Percentiles rank a stretch among this genome's conserved stretches.
These are phyloP conservation scores for Hemistola chrysoprasaria DNA, from an alignment of 2,888 invertebrate species.

Conservation along the genomic window DNA sequence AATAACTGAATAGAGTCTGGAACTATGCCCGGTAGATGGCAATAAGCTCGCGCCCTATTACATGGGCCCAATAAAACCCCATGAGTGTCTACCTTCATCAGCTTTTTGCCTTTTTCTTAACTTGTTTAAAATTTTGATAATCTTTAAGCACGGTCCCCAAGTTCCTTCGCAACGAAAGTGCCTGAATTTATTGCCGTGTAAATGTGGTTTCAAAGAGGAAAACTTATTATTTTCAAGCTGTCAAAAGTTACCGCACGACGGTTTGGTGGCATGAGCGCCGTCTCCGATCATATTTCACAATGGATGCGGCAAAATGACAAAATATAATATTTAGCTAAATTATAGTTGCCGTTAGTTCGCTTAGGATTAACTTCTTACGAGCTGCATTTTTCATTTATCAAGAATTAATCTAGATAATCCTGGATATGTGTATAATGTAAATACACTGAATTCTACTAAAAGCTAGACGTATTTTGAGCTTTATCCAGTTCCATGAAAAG, in stretches of 20 bases:
- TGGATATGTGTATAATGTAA: too few species aligned
- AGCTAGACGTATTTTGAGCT: background rate
- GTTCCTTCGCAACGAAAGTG: background rate
- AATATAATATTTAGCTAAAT: slow-evolving; percentile 5
- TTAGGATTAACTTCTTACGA: slow-evolving; percentile 1
- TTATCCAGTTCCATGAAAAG: background rate
- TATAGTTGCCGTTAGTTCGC: background rate
- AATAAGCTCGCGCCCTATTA: too few species aligned
- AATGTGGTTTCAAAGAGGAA: slow-evolving; percentile 4
- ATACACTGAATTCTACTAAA: too few species aligned
- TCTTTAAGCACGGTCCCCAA: background rate
- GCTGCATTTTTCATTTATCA: too few species aligned
- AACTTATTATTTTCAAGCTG: slow-evolving; percentile 11
- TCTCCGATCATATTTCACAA: slow-evolving; percentile 7
- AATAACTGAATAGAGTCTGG: too few species aligned
- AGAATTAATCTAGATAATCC: too few species aligned
- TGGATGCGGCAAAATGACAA: slow-evolving; percentile 10
- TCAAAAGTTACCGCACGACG: slow-evolving; percentile 7
- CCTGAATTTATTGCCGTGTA: slow-evolving; percentile 9
- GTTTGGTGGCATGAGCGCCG: slow-evolving; percentile 1
- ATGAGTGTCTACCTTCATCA: too few species aligned
- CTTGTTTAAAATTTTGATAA: background rate
- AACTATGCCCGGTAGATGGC: too few species aligned
- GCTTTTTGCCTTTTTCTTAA: too few species aligned
- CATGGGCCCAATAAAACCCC: too few species aligned